Conservation (phyloP, 2,113 vertebrate genomes). For the Regulus satrapa region DNA sequence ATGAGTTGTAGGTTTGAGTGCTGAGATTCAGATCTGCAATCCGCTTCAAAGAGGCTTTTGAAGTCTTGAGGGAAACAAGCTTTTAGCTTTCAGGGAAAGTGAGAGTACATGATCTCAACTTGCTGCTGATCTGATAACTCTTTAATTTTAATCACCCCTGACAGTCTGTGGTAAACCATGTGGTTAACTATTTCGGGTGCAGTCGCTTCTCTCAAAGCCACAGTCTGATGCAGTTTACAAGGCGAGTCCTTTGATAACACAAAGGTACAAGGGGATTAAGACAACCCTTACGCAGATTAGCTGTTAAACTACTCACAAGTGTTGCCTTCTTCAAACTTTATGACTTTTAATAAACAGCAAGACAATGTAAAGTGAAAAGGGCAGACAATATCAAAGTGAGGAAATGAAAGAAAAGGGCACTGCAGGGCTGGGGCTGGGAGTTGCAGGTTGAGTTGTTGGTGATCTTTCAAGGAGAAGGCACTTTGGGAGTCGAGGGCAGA, state of each 20-base stretch:
- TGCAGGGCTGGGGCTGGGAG: background rate
- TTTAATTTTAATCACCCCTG: constrained; percentile 65
- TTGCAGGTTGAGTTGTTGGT: rapidly evolving
- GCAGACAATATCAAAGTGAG: background rate
- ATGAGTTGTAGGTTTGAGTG: background rate
- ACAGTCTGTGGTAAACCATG: constrained; percentile 64
- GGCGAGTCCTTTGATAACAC: background rate
- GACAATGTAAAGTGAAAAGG: background rate
- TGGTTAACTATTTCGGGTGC: constrained; percentile 65
- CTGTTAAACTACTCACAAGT: background rate
- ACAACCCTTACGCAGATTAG: background rate
- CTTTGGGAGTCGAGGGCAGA: background rate
- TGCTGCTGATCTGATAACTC: constrained; percentile 56
- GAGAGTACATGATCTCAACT: constrained; percentile 42
- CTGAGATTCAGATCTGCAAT: constrained; percentile 43
- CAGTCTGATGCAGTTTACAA: constrained; percentile 13
- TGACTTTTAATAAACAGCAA: background rate
- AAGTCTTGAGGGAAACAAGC: constrained; percentile 58
- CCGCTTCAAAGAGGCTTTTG: constrained; percentile 58
- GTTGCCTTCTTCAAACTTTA: background rate
- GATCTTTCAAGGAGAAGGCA: background rate
- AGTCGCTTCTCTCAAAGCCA: constrained; percentile 15
- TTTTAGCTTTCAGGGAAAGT: constrained; percentile 63
- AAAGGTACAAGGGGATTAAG: background rate
- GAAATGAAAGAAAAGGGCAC: background rate